A percentile compares a stretch with the other conserved stretches of the same genome.
phyloP scores from a whole-genome alignment of 2,888 invertebrate genomes.

The Tipula vernalis region DNA sequence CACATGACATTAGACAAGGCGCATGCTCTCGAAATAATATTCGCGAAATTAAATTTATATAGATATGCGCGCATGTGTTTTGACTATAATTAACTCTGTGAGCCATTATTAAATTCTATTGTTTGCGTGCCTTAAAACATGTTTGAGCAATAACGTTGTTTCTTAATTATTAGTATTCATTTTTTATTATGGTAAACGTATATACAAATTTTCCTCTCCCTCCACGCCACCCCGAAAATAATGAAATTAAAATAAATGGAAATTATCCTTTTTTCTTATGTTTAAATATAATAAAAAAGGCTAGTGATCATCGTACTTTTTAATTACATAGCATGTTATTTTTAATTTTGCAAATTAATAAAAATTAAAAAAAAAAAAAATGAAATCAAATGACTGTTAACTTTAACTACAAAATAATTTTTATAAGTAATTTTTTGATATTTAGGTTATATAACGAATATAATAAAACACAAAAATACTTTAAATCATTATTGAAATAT shows the following conservation, averaged over 20 bases:
- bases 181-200: neutral
- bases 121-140: neutral
- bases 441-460: neutral
- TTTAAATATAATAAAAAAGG: neutral
- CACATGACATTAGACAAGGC: neutral
- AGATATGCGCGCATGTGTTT: too few relatives aligned
- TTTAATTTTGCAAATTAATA: neutral
- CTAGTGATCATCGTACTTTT: neutral
- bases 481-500: neutral
- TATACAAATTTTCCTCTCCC: neutral
- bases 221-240: neutral
- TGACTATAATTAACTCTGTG: too few relatives aligned
- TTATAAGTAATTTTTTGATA: neutral
- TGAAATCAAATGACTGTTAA: neutral
- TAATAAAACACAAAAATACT: neutral
- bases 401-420: neutral
- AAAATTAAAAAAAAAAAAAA: neutral
- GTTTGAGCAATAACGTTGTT: neutral
- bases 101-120: neutral
- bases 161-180: neutral
- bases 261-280: neutral
- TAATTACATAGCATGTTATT: neutral
- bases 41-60: too few relatives aligned
- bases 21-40: too few relatives aligned
- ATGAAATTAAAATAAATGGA: neutral